phyloP scores from a whole-genome alignment of 2,113 vertebrate genomes.

The Ameiurus melas region DNA sequence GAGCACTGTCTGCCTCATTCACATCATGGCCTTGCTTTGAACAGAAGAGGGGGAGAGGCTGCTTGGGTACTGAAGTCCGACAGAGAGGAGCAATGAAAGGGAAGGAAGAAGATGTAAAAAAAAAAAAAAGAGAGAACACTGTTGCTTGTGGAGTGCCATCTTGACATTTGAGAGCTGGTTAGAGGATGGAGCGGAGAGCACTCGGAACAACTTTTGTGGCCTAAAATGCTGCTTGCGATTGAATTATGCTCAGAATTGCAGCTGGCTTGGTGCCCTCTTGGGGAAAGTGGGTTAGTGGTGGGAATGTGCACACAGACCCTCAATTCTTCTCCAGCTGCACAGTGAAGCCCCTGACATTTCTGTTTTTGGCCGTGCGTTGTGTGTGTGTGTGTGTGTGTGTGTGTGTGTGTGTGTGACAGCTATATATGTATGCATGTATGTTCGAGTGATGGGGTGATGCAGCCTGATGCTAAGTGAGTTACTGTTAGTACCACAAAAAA shows the following conservation, averaged over 20 bases:
- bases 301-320: constrained; percentile 30
- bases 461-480: not conserved
- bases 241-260: constrained; percentile 42
- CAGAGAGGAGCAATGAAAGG: not conserved
- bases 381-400: not conserved
- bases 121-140: not conserved
- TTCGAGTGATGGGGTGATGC: not conserved
- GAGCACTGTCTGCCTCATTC: constrained; percentile 25
- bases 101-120: not conserved
- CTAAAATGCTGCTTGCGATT: constrained; percentile 41
- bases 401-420: not conserved
- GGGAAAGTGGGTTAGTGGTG: constrained; percentile 32
- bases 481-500: not conserved
- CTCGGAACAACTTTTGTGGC: constrained; percentile 30
- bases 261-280: constrained; percentile 27
- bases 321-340: constrained; percentile 39
- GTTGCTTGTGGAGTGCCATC: not conserved
- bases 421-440: too few relatives aligned
- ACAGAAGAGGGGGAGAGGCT: not conserved
- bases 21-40: constrained; percentile 19
- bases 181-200: not conserved
- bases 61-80: not conserved
- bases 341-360: constrained; percentile 30
- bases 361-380: not conserved
- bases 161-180: constrained; percentile 24